Evolutionary conservation across 2,888 invertebrate species (phyloP).

Genomic region (Pristionchus mayeri): DNA sequence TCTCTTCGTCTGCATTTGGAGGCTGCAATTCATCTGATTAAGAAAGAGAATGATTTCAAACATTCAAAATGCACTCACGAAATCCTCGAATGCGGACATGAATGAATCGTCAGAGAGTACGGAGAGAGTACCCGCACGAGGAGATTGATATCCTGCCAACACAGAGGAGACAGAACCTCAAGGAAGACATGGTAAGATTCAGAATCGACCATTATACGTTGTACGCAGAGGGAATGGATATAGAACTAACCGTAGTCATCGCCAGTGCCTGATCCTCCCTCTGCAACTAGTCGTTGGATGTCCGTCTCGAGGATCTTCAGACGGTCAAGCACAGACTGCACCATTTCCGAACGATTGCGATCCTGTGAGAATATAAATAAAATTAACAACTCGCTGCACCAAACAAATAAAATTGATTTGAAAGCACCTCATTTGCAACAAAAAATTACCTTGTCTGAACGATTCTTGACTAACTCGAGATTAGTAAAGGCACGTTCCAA

Average conservation of each 20-base stretch:
- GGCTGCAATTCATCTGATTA: conserved; percentile 38
- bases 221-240: neutral
- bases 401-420: too few relatives aligned
- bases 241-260: conserved; percentile 29
- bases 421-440: too few relatives aligned
- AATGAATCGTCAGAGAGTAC: conserved; percentile 95
- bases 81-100: conserved; percentile 90
- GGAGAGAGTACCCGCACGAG: conserved; percentile 76
- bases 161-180: conserved; percentile 56
- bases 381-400: too few relatives aligned
- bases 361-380: too few relatives aligned
- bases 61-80: conserved; percentile 56
- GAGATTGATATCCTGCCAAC: conserved; percentile 50
- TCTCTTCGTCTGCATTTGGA: conserved; percentile 44
- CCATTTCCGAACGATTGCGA: conserved; percentile 53
- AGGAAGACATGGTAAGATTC: too few relatives aligned
- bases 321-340: conserved; percentile 55
- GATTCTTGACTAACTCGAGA: conserved; percentile 63
- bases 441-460: conserved; percentile 59
- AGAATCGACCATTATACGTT: neutral
- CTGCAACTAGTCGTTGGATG: conserved; percentile 47
- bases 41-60: neutral
- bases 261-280: conserved; percentile 49
- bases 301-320: conserved; percentile 57
- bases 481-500: conserved; percentile 59